These are phyloP conservation scores for Drosophila rubida DNA, from an alignment of 2,888 invertebrate genomes.

Conservation along the genomic window DNA sequence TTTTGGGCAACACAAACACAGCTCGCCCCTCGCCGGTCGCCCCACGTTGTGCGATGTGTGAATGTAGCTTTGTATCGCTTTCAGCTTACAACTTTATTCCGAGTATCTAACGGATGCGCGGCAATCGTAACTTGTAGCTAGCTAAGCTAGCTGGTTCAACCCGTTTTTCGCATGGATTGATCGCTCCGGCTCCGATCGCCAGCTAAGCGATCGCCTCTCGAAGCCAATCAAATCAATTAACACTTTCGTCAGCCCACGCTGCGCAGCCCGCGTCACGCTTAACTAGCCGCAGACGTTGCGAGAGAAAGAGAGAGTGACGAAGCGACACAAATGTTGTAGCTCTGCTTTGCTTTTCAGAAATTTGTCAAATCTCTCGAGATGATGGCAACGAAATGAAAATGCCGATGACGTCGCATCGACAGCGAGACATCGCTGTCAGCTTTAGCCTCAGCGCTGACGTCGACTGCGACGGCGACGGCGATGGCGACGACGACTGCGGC, in stretches of 20 bases:
- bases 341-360: conserved; percentile 37
- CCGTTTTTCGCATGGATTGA: conserved; percentile 41
- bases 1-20: conserved; percentile 47
- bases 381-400: conserved; percentile 30
- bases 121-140: conserved; percentile 40
- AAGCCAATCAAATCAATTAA: conserved; percentile 75
- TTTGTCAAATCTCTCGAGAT: conserved; percentile 42
- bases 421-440: conserved; percentile 18
- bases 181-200: conserved; percentile 32
- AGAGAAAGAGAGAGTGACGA: not conserved
- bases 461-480: conserved; percentile 15
- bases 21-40: no score
- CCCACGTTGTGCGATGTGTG: conserved; percentile 15
- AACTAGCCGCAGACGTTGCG: not conserved
- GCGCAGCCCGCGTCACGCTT: conserved; percentile 21
- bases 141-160: conserved; percentile 28
- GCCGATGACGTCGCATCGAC: conserved; percentile 22
- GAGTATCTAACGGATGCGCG: conserved; percentile 51
- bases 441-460: not conserved
- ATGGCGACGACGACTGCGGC: conserved; percentile 15
- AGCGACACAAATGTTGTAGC: not conserved
- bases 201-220: conserved; percentile 33
- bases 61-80: conserved; percentile 19
- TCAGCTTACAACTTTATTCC: conserved; percentile 65
- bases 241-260: conserved; percentile 75